A percentile compares a stretch with the other conserved stretches of the same genome.
phyloP scores from a whole-genome alignment of 2,113 vertebrate genomes.

The Psittacus erithacus region DNA sequence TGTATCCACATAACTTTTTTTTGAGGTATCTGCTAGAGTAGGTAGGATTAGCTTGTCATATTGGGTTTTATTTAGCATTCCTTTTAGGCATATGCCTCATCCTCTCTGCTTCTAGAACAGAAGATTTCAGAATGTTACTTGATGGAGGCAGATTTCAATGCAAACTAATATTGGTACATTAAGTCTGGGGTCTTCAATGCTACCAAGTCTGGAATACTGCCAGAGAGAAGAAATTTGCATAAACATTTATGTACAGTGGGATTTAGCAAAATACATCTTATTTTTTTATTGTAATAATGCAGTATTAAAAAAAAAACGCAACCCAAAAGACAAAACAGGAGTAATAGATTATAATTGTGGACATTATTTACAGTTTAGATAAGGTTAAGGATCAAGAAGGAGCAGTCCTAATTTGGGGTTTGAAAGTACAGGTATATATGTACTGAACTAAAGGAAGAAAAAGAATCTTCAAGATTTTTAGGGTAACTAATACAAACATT shows the following conservation, averaged over 20 bases:
- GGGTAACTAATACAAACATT: background rate
- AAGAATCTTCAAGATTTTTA: background rate
- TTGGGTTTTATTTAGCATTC: slow-evolving; percentile 47
- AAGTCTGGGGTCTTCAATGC: background rate
- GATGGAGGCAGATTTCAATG: background rate
- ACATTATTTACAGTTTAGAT: background rate
- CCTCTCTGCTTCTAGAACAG: background rate
- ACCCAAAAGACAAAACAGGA: background rate
- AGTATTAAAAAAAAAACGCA: background rate
- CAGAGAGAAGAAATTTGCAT: background rate
- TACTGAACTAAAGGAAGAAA: background rate
- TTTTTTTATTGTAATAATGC: background rate
- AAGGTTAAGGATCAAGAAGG: background rate
- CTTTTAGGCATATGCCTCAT: slow-evolving; percentile 17
- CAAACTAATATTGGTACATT: background rate
- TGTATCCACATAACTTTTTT: background rate
- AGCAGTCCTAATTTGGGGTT: background rate
- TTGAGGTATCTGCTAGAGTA: slow-evolving; percentile 30
- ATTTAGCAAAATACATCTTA: background rate
- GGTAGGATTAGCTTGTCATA: slow-evolving; percentile 1
- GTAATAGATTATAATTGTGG: background rate
- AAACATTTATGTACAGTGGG: background rate
- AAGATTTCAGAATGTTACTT: background rate
- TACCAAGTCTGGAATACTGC: background rate
- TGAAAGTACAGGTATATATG: background rate